Percentiles rank a stretch among this genome's conserved stretches.
Conservation (phyloP, 2,888 invertebrate genomes). For the Venusia cambrica region DNA sequence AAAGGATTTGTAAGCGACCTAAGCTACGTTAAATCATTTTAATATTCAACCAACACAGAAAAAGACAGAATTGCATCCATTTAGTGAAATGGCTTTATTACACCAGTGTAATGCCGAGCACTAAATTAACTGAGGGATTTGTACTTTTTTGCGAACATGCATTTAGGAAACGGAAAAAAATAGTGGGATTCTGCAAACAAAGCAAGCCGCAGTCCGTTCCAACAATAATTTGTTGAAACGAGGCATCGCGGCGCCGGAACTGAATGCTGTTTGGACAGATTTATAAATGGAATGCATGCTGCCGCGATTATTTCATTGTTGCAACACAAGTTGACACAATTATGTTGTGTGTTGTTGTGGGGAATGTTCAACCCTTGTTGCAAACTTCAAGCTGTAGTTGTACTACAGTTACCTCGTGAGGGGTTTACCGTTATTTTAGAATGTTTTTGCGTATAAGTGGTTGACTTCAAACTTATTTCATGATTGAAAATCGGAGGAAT, state of each 20-base stretch:
- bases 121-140: conserved; percentile 37
- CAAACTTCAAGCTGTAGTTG: no score
- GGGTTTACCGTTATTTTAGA: no score
- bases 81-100: conserved; percentile 24
- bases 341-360: no score
- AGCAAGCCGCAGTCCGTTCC: conserved; percentile 36
- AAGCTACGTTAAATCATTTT: not conserved
- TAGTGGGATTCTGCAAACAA: conserved; percentile 40
- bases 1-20: not conserved
- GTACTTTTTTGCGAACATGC: conserved; percentile 36
- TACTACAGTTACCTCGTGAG: no score
- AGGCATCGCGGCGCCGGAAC: conserved; percentile 39
- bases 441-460: no score
- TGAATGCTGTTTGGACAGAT: conserved; percentile 13
- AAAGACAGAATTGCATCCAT: conserved; percentile 16
- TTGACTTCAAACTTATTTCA: no score
- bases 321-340: no score
- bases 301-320: not conserved
- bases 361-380: no score
- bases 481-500: no score
- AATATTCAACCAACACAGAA: conserved; percentile 6
- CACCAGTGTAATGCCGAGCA: conserved; percentile 27
- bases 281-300: conserved; percentile 3
- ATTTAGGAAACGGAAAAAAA: conserved; percentile 43
- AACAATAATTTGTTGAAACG: conserved; percentile 49